These are phyloP conservation scores for Pseudotriccus pelzelni DNA, from an alignment of 2,797 vertebrate genomes.

Conservation along the genomic window DNA sequence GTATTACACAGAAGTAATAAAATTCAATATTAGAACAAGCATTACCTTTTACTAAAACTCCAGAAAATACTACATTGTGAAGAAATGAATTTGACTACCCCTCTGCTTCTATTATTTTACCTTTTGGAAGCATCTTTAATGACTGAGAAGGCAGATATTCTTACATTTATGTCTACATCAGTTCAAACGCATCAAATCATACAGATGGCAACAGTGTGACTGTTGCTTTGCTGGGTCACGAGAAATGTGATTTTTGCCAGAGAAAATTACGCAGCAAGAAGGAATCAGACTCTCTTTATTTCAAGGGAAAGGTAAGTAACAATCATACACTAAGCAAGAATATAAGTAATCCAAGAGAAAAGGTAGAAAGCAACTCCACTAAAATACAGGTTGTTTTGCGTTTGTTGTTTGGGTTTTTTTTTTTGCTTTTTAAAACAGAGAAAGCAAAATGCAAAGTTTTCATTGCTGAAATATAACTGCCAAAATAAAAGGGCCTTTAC, in stretches of 20 bases:
- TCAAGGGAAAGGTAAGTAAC: background rate
- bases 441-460: conserved; percentile 19
- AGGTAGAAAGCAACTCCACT: background rate
- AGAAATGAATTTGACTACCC: background rate
- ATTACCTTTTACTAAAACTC: background rate
- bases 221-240: background rate
- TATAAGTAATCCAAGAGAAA: background rate
- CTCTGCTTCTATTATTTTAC: background rate
- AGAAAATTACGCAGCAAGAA: background rate
- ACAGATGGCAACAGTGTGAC: background rate
- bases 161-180: background rate
- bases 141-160: background rate
- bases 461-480: conserved; percentile 33
- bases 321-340: background rate
- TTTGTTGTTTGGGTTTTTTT: no score
- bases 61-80: background rate
- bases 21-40: background rate
- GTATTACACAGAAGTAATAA: background rate
- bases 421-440: background rate
- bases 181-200: background rate
- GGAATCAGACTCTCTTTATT: background rate
- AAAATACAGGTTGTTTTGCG: background rate
- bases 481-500: conserved; percentile 47
- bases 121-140: background rate
- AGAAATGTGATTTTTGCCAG: background rate